Percentiles rank a stretch among this genome's conserved stretches.
These are phyloP conservation scores for Amiota mariae DNA, from an alignment of 2,888 invertebrate genomes.

Conservation along the genomic window DNA sequence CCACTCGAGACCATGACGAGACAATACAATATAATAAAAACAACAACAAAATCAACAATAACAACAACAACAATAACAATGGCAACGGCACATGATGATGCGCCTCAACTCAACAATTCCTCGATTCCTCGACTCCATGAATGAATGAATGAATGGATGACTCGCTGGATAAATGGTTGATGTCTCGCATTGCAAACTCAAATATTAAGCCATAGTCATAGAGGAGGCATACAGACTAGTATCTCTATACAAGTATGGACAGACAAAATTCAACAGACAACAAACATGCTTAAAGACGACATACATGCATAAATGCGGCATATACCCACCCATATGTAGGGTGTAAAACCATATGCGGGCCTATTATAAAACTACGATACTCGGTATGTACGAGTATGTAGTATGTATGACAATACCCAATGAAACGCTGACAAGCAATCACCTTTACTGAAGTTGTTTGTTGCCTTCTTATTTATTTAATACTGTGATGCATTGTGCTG, in stretches of 20 bases:
- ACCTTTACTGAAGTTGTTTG: background rate
- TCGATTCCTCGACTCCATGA: constrained; percentile 30
- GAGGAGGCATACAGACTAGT: background rate
- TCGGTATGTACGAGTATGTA: too few relatives aligned
- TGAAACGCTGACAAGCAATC: constrained; percentile 7
- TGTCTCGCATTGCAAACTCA: constrained; percentile 48
- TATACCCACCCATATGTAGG: constrained; percentile 26
- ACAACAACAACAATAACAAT: too few relatives aligned
- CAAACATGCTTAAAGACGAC: background rate
- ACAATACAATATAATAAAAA: constrained; percentile 65
- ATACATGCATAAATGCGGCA: background rate
- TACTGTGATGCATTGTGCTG: too few relatives aligned
- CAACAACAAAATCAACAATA: too few relatives aligned
- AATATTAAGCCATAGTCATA: constrained; percentile 58
- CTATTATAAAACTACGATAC: constrained; percentile 27
- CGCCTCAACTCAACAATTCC: constrained; percentile 36
- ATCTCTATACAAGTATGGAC: background rate
- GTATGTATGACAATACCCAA: constrained; percentile 6
- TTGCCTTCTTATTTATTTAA: background rate
- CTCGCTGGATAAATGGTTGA: constrained; percentile 3
- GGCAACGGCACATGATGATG: constrained; percentile 38
- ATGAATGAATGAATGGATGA: constrained; percentile 10
- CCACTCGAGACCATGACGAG: constrained; percentile 68
- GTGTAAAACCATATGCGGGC: constrained; percentile 24
- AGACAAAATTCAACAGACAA: background rate